Evolutionary conservation across 2,888 invertebrate species (phyloP).

Genomic region (Dryobota labecula): DNA sequence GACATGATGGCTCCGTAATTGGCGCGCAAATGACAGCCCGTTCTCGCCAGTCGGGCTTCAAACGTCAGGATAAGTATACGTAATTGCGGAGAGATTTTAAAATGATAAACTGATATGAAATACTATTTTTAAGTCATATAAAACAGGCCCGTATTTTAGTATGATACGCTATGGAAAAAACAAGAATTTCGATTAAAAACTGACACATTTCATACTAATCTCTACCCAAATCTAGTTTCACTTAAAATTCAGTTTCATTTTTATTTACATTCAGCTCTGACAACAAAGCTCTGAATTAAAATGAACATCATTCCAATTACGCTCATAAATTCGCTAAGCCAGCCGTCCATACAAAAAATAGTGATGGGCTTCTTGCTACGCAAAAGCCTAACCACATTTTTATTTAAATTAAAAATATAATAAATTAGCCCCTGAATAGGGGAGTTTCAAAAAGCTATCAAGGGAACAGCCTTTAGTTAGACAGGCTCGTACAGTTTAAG

Average conservation of each 20-base stretch:
- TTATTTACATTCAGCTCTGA: constrained; percentile 17
- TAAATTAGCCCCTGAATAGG: constrained; percentile 61
- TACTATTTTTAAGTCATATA: background rate
- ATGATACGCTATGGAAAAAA: background rate
- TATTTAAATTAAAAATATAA: constrained; percentile 67
- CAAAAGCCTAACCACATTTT: constrained; percentile 44
- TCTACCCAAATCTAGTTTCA: constrained; percentile 17
- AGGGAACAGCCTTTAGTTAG: constrained; percentile 62
- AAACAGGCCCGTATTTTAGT: background rate
- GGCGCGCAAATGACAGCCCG: constrained; percentile 50
- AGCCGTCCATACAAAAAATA: constrained; percentile 6
- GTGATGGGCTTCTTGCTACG: constrained; percentile 15
- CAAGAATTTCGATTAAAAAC: constrained; percentile 12
- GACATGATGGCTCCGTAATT: constrained; percentile 54
- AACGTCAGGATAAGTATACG: constrained; percentile 34
- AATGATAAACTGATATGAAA: background rate
- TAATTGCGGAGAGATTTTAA: constrained; percentile 16
- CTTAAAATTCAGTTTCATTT: constrained; percentile 31
- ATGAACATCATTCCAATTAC: constrained; percentile 27
- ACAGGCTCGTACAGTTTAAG: constrained; percentile 62
- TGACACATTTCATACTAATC: constrained; percentile 17
- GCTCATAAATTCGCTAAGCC: constrained; percentile 17
- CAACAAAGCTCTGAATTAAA: constrained; percentile 28
- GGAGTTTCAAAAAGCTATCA: constrained; percentile 68
- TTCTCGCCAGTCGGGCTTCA: constrained; percentile 27